phyloP scores from a whole-genome alignment of 2,113 vertebrate genomes.

The Leiothrix lutea region DNA sequence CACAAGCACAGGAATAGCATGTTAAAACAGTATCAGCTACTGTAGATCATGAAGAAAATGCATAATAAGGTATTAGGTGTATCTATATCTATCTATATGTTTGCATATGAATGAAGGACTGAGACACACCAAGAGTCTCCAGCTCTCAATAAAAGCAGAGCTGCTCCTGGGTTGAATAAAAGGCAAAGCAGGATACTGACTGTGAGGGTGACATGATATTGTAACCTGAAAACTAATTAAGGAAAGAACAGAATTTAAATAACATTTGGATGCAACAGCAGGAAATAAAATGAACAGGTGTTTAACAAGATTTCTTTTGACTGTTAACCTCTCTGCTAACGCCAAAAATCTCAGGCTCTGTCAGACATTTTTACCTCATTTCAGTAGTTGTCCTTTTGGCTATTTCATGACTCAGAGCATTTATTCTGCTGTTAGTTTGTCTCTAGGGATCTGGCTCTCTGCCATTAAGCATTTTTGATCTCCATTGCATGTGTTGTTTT shows the following conservation, averaged over 20 bases:
- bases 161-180: background rate
- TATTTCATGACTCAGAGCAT: background rate
- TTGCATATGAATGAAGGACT: background rate
- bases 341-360: background rate
- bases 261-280: background rate
- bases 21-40: background rate
- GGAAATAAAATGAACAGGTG: background rate
- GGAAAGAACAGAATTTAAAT: background rate
- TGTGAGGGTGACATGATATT: background rate
- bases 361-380: background rate
- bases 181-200: background rate
- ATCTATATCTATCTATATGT: background rate
- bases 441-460: background rate
- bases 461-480: background rate
- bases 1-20: background rate
- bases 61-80: background rate
- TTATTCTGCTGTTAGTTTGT: background rate
- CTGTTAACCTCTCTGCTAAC: conserved; percentile 1
- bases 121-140: background rate
- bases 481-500: background rate
- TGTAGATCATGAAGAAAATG: background rate
- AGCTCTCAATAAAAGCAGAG: background rate
- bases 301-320: conserved; percentile 33
- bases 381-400: background rate
- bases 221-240: conserved; percentile 41